A percentile compares a stretch with the other conserved stretches of the same genome.
Evolutionary conservation across 2,888 invertebrate genomes (phyloP).

Genomic region (Falcaria lacertinaria): DNA sequence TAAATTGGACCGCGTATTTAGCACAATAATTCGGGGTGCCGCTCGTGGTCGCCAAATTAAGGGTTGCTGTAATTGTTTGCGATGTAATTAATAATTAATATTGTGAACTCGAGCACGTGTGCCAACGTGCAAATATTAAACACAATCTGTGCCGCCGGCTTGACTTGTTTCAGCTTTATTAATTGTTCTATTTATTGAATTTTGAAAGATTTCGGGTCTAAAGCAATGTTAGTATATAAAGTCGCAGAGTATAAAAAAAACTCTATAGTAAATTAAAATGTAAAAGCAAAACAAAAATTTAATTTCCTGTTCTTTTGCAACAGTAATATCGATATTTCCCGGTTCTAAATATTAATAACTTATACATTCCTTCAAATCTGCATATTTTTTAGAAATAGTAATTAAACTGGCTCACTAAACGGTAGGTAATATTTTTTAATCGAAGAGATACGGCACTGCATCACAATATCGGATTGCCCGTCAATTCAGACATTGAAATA

Average conservation of each 20-base stretch:
- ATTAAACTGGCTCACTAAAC: too few relatives aligned
- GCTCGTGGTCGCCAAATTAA: slow-evolving; percentile 60
- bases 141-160: slow-evolving; percentile 19
- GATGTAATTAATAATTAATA: slow-evolving; percentile 69
- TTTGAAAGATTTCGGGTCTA: background rate
- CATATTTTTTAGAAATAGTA: too few relatives aligned
- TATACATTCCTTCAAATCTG: too few relatives aligned
- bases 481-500: slow-evolving; percentile 51
- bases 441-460: slow-evolving; percentile 16
- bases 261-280: too few relatives aligned
- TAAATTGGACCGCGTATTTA: slow-evolving; percentile 72
- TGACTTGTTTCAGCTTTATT: slow-evolving; percentile 16
- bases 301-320: too few relatives aligned
- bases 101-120: slow-evolving; percentile 35
- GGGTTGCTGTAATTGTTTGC: slow-evolving; percentile 66
- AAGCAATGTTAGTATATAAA: too few relatives aligned
- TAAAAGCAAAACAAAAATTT: too few relatives aligned
- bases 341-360: too few relatives aligned
- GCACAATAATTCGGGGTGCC: slow-evolving; percentile 66
- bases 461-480: slow-evolving; percentile 29
- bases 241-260: too few relatives aligned
- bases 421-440: background rate
- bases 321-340: too few relatives aligned
- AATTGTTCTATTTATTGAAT: background rate
- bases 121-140: slow-evolving; percentile 12